Evolutionary conservation across 2,888 invertebrate genomes (phyloP).

Genomic region (Flabesymbios commensalis): DNA sequence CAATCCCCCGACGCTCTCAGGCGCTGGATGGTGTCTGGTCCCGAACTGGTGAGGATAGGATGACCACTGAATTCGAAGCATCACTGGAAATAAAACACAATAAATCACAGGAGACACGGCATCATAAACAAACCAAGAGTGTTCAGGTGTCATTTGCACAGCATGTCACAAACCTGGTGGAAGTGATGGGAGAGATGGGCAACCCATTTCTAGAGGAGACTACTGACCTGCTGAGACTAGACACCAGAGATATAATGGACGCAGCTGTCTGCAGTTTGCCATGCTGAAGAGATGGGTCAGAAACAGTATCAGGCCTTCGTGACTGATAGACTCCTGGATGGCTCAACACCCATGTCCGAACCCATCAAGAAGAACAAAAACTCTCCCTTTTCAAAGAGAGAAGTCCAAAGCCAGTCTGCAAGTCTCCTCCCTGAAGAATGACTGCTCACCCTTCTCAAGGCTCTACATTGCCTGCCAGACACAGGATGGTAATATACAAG

Average conservation of each 20-base stretch:
- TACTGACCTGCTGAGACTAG: not conserved
- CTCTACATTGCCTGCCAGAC: conserved; percentile 17
- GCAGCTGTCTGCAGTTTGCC: not conserved
- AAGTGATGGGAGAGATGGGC: not conserved
- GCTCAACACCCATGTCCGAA: not conserved
- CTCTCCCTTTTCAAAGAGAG: not conserved
- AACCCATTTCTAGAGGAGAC: conserved; percentile 4
- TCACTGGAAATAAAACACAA: not conserved
- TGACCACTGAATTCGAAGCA: conserved; percentile 4
- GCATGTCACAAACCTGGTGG: conserved; percentile 1
- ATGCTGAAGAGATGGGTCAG: not conserved
- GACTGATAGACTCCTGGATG: not conserved
- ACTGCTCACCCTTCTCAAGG: conserved; percentile 6
- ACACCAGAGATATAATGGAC: not conserved
- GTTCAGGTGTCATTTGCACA: not conserved
- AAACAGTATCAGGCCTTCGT: not conserved
- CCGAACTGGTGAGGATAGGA: too few species aligned
- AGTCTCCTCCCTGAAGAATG: conserved; percentile 10
- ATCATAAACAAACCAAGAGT: not conserved
- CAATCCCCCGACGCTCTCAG: conserved; percentile 32
- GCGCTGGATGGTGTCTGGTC: conserved; percentile 30
- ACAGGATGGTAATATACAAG: conserved; percentile 20
- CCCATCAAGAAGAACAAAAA: not conserved
- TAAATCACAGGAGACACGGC: not conserved
- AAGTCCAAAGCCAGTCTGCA: not conserved